Conservation (phyloP, 2,113 vertebrate species). For the Rhinopomastus cyanomelas region DNA sequence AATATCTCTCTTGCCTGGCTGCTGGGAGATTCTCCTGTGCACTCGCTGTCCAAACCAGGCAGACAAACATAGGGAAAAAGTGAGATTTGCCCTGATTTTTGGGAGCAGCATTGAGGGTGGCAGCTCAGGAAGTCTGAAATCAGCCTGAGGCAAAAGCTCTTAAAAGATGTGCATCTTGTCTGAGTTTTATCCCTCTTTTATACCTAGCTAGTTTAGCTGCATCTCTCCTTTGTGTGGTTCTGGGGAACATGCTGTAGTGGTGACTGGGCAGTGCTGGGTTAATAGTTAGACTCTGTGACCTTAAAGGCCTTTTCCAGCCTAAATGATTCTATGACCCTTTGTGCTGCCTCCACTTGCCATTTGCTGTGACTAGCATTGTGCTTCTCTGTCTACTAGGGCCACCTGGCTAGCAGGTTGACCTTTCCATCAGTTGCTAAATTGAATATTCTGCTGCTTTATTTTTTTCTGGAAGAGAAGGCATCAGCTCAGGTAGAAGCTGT, state of each 20-base stretch:
- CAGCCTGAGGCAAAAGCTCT: neutral
- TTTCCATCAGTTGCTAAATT: neutral
- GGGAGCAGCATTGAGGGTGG: no score
- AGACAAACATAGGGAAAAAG: neutral
- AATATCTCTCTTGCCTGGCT: no score
- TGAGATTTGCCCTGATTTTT: no score
- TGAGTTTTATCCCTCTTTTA: neutral
- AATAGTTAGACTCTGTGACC: neutral
- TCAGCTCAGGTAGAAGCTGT: neutral
- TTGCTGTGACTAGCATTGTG: neutral
- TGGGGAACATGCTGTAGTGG: neutral
- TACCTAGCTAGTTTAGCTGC: neutral
- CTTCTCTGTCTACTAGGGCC: rapidly evolving
- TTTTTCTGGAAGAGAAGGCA: neutral
- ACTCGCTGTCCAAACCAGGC: neutral
- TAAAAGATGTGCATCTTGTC: neutral
- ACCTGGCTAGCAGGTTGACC: neutral
- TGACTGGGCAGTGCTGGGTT: neutral
- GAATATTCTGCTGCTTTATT: neutral
- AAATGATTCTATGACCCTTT: neutral
- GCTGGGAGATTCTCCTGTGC: neutral
- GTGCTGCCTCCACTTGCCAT: rapidly evolving
- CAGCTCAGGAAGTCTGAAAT: neutral
- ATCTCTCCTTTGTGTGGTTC: neutral
- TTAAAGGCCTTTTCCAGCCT: neutral